Evolutionary conservation across 2,888 invertebrate species (phyloP), one percentile per base, ranked within the genome.

Genomic region (Ernsta delagoae): DNA sequence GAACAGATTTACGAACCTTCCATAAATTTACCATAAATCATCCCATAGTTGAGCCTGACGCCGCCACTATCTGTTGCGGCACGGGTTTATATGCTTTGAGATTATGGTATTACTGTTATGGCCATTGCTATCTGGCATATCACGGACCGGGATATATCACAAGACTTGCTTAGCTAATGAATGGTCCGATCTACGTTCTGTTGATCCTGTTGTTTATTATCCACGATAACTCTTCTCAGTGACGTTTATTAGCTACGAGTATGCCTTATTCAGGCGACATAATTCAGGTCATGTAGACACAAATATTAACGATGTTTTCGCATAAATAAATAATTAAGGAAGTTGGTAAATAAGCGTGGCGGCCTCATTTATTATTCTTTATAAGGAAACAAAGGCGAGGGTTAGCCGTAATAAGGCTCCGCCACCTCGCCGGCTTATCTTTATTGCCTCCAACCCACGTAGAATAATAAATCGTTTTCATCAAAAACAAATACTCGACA

Each of bases 401-500:
- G 93, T 92, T 93, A 93, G 92, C 90, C 92, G 92, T 93, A 93
- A 93, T 93, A 93, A 93, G 93, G 93, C 93, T 88, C 89, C 90
- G 92, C 92, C 93, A 93, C 93, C 93, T 93, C 91, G 91, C 91
- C 84, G 92, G 93, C 93, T 93, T 93, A 93, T 93, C 93, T 93
- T 93, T 93, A 93, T 93, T 93, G 93, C 93, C 91, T 92, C 93
- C 92, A 93, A 92, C 93, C 93, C 93, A 93, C 93, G 93, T 93
- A 93, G 93, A 93, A 93, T 93, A 93, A 93, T 93, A 93, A 93
- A 93, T 93, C 93, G 93, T 93, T 93, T 93, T 93, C 93, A 93
- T 93, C 93, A 93, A 93, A 93, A 93, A 93, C 93, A 93, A 93
- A 93, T 93, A 93, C 93, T 93, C 93, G 92, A 93, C 93, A 93